phyloP scores from a whole-genome alignment of 2,888 invertebrate species.

The Blera fallax region DNA sequence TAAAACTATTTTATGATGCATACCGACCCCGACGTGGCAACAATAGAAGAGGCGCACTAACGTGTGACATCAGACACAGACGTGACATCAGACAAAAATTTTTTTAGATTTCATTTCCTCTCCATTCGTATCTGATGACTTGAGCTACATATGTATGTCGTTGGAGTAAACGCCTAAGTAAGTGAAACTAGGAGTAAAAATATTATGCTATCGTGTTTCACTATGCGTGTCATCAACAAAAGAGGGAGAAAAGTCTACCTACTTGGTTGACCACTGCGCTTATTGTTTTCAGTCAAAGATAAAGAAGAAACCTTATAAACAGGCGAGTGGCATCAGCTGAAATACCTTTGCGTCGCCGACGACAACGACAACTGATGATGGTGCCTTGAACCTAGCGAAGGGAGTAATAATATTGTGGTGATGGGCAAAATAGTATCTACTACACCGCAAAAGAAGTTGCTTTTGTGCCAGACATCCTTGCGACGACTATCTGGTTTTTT shows the following conservation, averaged over 20 bases:
- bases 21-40: not conserved
- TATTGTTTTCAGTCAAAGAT: constrained; percentile 42
- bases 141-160: constrained; percentile 21
- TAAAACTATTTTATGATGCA: constrained; percentile 5
- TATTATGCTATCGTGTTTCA: constrained; percentile 31
- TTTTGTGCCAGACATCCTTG: constrained; percentile 63
- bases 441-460: constrained; percentile 54
- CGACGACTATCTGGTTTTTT: constrained; percentile 1
- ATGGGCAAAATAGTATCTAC: constrained; percentile 20
- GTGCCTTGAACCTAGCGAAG: constrained; percentile 59
- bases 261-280: constrained; percentile 46
- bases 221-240: constrained; percentile 36
- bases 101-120: constrained; percentile 35
- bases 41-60: not conserved
- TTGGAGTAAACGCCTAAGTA: constrained; percentile 29
- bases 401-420: constrained; percentile 37
- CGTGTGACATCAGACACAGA: constrained; percentile 62
- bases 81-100: constrained; percentile 68
- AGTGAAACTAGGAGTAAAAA: constrained; percentile 14
- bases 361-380: constrained; percentile 37
- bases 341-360: constrained; percentile 36
- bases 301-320: constrained; percentile 57
- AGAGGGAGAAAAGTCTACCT: constrained; percentile 26
- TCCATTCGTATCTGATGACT: constrained; percentile 9
- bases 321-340: constrained; percentile 13